Conservation (phyloP, 1,140 invertebrate genomes). For the Papilio aristodemus region DNA sequence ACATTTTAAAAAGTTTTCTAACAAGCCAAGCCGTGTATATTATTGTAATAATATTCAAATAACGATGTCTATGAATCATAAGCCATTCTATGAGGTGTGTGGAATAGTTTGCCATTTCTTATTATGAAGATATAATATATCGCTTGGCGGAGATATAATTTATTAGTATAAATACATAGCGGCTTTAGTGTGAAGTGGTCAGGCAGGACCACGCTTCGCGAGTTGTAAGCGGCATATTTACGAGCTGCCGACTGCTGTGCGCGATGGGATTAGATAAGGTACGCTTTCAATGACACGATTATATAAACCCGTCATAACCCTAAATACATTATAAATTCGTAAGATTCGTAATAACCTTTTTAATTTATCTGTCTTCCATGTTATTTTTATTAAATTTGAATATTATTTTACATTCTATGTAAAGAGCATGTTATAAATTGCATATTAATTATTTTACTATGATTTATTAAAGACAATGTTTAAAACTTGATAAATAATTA, state of each 20-base stretch:
- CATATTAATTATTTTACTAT: no score
- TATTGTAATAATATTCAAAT: background rate
- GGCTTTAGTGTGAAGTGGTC: conserved; percentile 14
- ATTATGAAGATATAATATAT: background rate
- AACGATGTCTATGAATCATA: background rate
- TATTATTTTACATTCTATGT: no score
- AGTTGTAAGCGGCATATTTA: conserved; percentile 35
- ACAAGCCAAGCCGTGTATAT: background rate
- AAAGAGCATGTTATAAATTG: no score
- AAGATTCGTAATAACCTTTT: no score
- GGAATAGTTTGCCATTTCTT: background rate
- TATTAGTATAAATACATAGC: conserved; percentile 2
- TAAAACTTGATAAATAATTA: no score
- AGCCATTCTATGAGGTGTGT: background rate
- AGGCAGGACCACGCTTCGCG: background rate
- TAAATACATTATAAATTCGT: no score
- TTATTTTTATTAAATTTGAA: no score
- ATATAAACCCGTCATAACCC: background rate
- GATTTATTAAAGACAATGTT: no score
- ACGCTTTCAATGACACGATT: conserved; percentile 9
- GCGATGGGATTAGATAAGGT: conserved; percentile 32
- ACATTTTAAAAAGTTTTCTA: background rate
- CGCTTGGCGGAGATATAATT: background rate
- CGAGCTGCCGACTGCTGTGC: conserved; percentile 35
- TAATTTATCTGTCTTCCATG: no score